These are phyloP conservation scores for Oeneis ivallda DNA, from an alignment of 2,888 invertebrate species.

Conservation along the genomic window DNA sequence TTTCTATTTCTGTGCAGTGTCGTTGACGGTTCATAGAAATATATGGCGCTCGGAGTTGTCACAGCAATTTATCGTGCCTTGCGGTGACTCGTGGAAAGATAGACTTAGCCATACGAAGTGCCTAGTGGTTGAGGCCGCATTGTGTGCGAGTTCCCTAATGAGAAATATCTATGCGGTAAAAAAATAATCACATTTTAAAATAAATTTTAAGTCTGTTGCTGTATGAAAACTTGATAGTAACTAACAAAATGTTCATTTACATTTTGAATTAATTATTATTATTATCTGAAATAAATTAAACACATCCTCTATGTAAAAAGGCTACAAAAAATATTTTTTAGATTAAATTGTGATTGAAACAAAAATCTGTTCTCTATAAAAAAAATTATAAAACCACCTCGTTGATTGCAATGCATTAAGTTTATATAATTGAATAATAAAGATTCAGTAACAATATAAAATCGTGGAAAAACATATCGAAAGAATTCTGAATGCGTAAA, in stretches of 20 bases:
- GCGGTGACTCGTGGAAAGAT: no score
- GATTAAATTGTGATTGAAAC: constrained; percentile 64
- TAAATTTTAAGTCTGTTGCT: constrained; percentile 11
- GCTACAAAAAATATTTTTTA: constrained; percentile 44
- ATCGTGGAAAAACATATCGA: constrained; percentile 38
- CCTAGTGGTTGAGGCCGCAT: no score
- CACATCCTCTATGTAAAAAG: constrained; percentile 27
- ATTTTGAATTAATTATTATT: neutral
- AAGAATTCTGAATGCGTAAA: constrained; percentile 15
- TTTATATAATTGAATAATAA: constrained; percentile 58
- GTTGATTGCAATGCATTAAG: constrained; percentile 58
- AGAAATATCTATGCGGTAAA: neutral
- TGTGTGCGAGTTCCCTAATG: neutral
- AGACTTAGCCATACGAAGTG: no score
- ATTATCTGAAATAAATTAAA: constrained; percentile 22
- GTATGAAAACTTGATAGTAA: neutral
- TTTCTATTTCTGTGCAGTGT: no score
- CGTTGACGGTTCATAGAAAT: no score
- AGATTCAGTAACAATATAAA: constrained; percentile 55
- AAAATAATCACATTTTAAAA: neutral
- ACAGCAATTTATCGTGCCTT: no score
- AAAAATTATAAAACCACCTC: constrained; percentile 56
- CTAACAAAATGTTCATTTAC: constrained; percentile 9
- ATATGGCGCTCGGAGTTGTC: no score
- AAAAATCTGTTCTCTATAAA: constrained; percentile 62